These are phyloP conservation scores for Deilephila porcellus DNA, from an alignment of 2,888 invertebrate species.

Conservation along the genomic window DNA sequence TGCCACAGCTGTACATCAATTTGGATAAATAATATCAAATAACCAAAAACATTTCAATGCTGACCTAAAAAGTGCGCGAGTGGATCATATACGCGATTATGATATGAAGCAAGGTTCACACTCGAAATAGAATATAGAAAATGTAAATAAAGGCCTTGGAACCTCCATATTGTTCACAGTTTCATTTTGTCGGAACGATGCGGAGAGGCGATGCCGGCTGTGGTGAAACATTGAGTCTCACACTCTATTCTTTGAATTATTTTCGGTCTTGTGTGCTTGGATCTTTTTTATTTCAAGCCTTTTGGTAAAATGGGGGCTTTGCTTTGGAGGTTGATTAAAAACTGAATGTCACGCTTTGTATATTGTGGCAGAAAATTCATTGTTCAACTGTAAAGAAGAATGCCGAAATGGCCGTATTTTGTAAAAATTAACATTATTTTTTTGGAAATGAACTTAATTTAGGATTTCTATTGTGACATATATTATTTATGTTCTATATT, in stretches of 20 bases:
- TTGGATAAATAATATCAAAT: not conserved
- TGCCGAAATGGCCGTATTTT: not conserved
- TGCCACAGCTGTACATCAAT: no score
- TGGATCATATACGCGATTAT: not conserved
- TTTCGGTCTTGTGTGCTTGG: constrained; percentile 37
- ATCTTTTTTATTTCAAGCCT: constrained; percentile 39
- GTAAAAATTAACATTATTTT: no score
- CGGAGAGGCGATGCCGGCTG: constrained; percentile 35
- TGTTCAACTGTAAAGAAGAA: not conserved
- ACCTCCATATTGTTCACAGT: constrained; percentile 38
- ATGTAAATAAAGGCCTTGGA: constrained; percentile 42
- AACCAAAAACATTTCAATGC: not conserved
- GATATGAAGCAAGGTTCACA: constrained; percentile 18
- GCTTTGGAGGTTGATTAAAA: constrained; percentile 21
- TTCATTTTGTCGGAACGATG: constrained; percentile 40
- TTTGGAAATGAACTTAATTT: no score
- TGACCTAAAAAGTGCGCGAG: constrained; percentile 5
- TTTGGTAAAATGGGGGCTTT: constrained; percentile 10
- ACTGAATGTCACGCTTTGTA: constrained; percentile 18
- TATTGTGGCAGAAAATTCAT: not conserved
- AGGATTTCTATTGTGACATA: no score
- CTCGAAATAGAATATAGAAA: constrained; percentile 28
- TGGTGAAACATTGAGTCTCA: constrained; percentile 41
- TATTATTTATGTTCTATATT: no score
- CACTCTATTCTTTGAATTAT: constrained; percentile 41